A percentile compares a stretch with the other conserved stretches of the same genome.
Conservation (phyloP, 2,888 invertebrate species). For the Agrotis segetum region DNA sequence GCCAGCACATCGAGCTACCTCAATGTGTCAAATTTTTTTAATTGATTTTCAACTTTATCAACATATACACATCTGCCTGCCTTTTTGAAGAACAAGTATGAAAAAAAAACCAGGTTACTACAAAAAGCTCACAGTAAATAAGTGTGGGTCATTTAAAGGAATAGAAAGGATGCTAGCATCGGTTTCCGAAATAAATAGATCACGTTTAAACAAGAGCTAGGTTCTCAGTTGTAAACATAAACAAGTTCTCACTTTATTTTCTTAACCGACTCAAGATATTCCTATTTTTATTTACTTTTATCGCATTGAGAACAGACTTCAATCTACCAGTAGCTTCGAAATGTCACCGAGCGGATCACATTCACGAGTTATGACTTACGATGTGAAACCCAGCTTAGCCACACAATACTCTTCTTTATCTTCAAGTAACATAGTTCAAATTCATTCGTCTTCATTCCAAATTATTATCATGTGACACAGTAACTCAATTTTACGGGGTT, state of each 20-base stretch:
- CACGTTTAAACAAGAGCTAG: too few relatives aligned
- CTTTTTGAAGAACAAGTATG: background rate
- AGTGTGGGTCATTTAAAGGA: too few relatives aligned
- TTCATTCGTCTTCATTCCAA: constrained; percentile 32
- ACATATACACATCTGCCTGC: background rate
- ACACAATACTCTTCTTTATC: constrained; percentile 45
- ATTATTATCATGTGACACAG: constrained; percentile 62
- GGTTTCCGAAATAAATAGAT: background rate
- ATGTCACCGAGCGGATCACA: constrained; percentile 71
- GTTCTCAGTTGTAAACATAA: constrained; percentile 18
- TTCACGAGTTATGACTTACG: constrained; percentile 70
- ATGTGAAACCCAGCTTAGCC: constrained; percentile 29
- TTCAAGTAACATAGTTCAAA: constrained; percentile 23
- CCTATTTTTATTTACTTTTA: constrained; percentile 61
- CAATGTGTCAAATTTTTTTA: too few relatives aligned
- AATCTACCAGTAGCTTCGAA: constrained; percentile 65
- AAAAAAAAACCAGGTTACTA: too few relatives aligned
- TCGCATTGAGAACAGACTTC: constrained; percentile 59
- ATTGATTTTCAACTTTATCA: too few relatives aligned
- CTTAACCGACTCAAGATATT: constrained; percentile 40
- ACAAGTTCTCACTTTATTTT: constrained; percentile 42
- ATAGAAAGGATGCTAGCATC: background rate
- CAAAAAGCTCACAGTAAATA: too few relatives aligned
- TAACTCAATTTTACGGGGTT: constrained; percentile 67
- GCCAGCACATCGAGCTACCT: too few relatives aligned